phyloP scores from a whole-genome alignment of 2,888 invertebrate genomes.

The Hemaris fuciformis region DNA sequence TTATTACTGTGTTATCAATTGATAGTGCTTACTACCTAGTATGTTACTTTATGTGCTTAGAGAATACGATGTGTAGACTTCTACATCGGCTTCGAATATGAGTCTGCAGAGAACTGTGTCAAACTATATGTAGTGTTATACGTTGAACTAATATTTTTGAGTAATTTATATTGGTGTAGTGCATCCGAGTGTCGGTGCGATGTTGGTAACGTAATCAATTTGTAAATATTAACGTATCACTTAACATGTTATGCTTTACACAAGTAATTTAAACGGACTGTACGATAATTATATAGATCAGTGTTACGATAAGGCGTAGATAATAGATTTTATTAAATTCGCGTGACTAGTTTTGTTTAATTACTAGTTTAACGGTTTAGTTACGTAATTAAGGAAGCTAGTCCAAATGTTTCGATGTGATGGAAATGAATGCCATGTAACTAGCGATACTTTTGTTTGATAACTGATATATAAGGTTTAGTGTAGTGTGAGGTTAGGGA shows the following conservation, averaged over 20 bases:
- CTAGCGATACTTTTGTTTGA: conserved; percentile 51
- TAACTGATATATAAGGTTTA: conserved; percentile 37
- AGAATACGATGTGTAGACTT: conserved; percentile 6
- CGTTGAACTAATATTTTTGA: conserved; percentile 18
- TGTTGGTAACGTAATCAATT: conserved; percentile 30
- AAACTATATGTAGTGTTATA: conserved; percentile 15
- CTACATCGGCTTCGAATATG: neutral
- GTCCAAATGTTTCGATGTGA: conserved; percentile 78
- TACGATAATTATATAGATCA: conserved; percentile 50
- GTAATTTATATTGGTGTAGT: conserved; percentile 29
- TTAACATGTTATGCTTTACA: conserved; percentile 57
- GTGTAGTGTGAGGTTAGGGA: neutral
- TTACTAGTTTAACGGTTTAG: conserved; percentile 70
- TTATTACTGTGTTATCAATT: conserved; percentile 33
- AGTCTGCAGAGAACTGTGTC: neutral
- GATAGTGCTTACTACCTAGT: conserved; percentile 42
- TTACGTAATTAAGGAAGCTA: conserved; percentile 78
- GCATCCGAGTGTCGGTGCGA: conserved; percentile 26
- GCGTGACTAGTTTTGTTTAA: conserved; percentile 77
- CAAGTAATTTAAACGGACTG: conserved; percentile 43
- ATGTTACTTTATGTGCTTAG: conserved; percentile 33
- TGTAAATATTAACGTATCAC: conserved; percentile 61
- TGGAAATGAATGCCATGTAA: conserved; percentile 75
- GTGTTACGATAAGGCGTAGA: conserved; percentile 24
- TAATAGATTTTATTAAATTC: conserved; percentile 50